phyloP scores from a whole-genome alignment of 2,113 vertebrate genomes.

The Antechinus stuartii region DNA sequence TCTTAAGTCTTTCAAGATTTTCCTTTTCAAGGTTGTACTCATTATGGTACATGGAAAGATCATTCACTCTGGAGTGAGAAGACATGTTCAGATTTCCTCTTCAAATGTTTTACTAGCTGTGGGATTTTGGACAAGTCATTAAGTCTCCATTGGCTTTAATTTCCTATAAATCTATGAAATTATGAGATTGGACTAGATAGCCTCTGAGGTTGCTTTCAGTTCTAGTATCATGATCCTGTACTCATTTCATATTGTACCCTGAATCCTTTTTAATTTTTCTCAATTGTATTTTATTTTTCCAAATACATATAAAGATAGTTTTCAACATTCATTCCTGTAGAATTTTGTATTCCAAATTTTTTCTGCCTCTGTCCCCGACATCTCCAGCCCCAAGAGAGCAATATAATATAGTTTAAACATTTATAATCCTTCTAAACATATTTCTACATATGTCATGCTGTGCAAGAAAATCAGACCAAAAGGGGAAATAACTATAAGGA shows the following conservation, averaged over 20 bases:
- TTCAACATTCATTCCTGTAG: too few relatives aligned
- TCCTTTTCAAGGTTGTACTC: background rate
- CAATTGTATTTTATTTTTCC: too few relatives aligned
- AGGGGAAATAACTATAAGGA: too few relatives aligned
- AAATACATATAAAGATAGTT: too few relatives aligned
- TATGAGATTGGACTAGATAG: background rate
- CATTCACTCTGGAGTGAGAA: background rate
- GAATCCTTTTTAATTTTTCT: too few relatives aligned
- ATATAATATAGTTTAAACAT: too few relatives aligned
- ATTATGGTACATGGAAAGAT: background rate
- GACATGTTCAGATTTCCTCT: background rate
- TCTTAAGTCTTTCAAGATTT: background rate
- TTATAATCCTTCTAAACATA: too few relatives aligned
- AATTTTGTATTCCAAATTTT: too few relatives aligned
- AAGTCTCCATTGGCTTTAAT: background rate
- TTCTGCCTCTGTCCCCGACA: too few relatives aligned
- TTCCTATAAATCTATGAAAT: background rate
- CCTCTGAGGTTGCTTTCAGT: background rate
- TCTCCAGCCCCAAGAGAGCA: too few relatives aligned
- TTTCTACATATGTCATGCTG: too few relatives aligned
- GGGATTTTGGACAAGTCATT: background rate
- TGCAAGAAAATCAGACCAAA: too few relatives aligned
- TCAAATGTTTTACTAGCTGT: background rate
- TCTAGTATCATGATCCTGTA: background rate
- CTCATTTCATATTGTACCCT: background rate